Conservation (phyloP, 1,140 invertebrate genomes). For the Conus ventricosus region DNA sequence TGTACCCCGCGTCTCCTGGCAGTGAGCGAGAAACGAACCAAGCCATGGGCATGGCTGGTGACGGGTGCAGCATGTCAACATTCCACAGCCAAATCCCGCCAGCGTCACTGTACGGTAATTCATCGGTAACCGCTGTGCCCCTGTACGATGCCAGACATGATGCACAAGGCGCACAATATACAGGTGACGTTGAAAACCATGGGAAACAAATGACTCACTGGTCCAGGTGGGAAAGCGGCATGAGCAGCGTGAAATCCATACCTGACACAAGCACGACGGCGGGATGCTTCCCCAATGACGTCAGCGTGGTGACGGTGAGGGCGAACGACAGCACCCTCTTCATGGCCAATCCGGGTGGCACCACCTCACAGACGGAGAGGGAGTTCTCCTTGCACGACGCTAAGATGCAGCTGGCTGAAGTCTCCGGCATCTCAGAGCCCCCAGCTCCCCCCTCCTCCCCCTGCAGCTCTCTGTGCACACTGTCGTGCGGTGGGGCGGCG, state of each 20-base stretch:
- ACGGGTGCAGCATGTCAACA: too few relatives aligned
- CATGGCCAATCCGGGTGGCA: neutral
- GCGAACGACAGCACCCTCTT: neutral
- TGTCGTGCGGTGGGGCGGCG: neutral
- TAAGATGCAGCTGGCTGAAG: constrained; percentile 13
- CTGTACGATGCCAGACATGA: too few relatives aligned
- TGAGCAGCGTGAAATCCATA: too few relatives aligned
- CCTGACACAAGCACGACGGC: neutral
- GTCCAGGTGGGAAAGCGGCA: too few relatives aligned
- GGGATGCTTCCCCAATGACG: neutral
- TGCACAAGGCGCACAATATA: too few relatives aligned
- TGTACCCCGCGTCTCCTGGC: neutral
- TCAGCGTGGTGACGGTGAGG: constrained; percentile 26
- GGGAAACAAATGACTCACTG: too few relatives aligned
- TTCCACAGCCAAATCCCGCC: too few relatives aligned
- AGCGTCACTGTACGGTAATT: too few relatives aligned
- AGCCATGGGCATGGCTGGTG: too few relatives aligned
- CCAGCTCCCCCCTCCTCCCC: neutral
- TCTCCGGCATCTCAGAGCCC: neutral
- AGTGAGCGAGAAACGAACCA: too few relatives aligned
- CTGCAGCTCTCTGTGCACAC: neutral
- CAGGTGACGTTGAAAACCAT: too few relatives aligned
- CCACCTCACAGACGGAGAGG: constrained; percentile 23
- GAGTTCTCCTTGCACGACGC: constrained; percentile 29
- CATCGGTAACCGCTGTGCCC: too few relatives aligned